Percentiles rank a stretch among this genome's conserved stretches.
phyloP scores from a whole-genome alignment of 2,113 vertebrate genomes.

The Lycaon pictus region DNA sequence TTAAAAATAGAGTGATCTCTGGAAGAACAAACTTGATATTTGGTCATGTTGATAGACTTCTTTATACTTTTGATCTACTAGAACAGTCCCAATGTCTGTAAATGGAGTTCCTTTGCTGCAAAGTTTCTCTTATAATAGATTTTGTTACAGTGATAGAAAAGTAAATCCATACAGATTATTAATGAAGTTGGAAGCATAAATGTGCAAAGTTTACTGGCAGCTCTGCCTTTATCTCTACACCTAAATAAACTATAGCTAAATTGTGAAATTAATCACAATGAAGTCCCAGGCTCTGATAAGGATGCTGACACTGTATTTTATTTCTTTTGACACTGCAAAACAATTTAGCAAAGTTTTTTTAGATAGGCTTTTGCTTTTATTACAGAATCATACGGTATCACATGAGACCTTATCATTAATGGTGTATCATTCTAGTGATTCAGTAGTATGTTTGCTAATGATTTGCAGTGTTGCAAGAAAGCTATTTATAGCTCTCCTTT shows the following conservation, averaged over 20 bases:
- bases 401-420: slow-evolving; percentile 59
- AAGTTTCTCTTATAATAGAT: not conserved
- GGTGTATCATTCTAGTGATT: slow-evolving; percentile 61
- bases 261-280: slow-evolving; percentile 81
- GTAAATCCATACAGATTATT: slow-evolving; percentile 47
- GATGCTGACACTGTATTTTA: slow-evolving; percentile 69
- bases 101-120: not conserved
- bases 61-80: slow-evolving; percentile 40
- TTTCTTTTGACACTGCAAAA: slow-evolving; percentile 77
- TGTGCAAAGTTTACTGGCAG: slow-evolving; percentile 65
- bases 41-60: slow-evolving; percentile 3
- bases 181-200: slow-evolving; percentile 52
- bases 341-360: slow-evolving; percentile 73
- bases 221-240: slow-evolving; percentile 73
- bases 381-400: not conserved
- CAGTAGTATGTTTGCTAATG: slow-evolving; percentile 55
- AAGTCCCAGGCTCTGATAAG: slow-evolving; percentile 74
- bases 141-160: slow-evolving; percentile 65
- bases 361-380: slow-evolving; percentile 66
- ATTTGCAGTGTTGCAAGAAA: slow-evolving; percentile 72
- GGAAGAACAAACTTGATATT: slow-evolving; percentile 63
- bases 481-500: slow-evolving; percentile 63
- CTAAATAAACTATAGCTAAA: slow-evolving; percentile 77
- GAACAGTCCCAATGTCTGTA: not conserved
- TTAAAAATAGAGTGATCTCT: slow-evolving; percentile 10